These are phyloP conservation scores for Hypselothyrea guttata DNA, from an alignment of 2,888 invertebrate genomes.

Conservation along the genomic window DNA sequence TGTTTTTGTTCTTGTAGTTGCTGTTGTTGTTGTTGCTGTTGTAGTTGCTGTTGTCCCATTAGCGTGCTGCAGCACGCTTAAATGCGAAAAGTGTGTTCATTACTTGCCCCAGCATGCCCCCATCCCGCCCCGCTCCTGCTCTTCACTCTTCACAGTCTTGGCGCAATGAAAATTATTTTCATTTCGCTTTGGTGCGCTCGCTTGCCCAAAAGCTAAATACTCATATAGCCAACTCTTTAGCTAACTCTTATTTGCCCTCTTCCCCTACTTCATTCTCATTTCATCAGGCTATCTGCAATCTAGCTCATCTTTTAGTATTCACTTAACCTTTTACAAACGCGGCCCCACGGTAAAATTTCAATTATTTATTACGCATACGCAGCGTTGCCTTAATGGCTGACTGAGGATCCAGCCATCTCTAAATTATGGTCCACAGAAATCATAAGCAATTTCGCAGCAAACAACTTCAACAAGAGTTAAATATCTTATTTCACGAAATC, in stretches of 20 bases:
- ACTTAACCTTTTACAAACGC: constrained; percentile 44
- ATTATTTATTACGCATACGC: constrained; percentile 71
- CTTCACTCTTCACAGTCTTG: constrained; percentile 32
- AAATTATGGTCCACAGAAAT: constrained; percentile 30
- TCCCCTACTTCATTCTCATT: constrained; percentile 16
- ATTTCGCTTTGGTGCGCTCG: constrained; percentile 71
- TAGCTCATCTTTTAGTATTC: constrained; percentile 20
- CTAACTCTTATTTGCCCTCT: constrained; percentile 38
- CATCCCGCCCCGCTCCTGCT: background rate
- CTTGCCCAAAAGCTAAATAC: constrained; percentile 73
- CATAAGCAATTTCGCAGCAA: constrained; percentile 29
- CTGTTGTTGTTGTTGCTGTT: constrained; percentile 23
- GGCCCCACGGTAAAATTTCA: constrained; percentile 60
- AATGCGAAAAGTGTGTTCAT: constrained; percentile 78
- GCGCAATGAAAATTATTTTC: constrained; percentile 73
- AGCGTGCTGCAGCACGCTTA: constrained; percentile 71
- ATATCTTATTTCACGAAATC: constrained; percentile 23
- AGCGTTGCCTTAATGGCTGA: constrained; percentile 63
- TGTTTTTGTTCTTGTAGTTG: constrained; percentile 43
- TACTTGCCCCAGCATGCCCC: constrained; percentile 45
- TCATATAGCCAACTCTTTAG: constrained; percentile 4
- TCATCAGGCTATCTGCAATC: constrained; percentile 18
- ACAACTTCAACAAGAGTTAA: constrained; percentile 14
- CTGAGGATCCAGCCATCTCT: constrained; percentile 36
- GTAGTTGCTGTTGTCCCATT: constrained; percentile 66